Base-by-base conservation (phyloP, 2,113 vertebrate genomes). In the Melanotaenia duboulayi region DNA sequence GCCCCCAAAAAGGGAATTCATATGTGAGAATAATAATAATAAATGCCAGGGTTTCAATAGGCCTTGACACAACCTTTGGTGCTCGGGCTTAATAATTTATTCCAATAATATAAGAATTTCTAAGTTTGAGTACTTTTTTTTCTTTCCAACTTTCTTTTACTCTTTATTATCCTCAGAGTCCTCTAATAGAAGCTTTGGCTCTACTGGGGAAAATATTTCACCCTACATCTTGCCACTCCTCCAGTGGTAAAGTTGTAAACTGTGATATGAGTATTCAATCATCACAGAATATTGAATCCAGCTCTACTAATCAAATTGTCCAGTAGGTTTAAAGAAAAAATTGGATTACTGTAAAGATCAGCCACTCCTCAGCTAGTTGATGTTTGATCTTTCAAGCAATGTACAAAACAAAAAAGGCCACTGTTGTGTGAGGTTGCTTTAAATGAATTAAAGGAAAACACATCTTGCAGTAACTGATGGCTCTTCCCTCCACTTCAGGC, bases 381-480 rank as follows among this genome's bases (percentile, higher is more conserved):
- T 44, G 3, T 28, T 25, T 6, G 14, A 46, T 46, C 16, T 19
- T 19, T 25, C 19, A 59, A 25, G 14, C 13, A 24, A 23, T 22
- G 58, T 42, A 16, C 3, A 22, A 7, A n/a, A n/a, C n/a, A 8
- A 60, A 60, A 60, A 20, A 9, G 6, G 13, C 14, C 22, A 37
- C 5, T 57, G 16, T 20, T 16, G 57, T 59, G 20, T 8, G n/a
- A 35, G 25, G 24, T 19, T 17, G 16, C 55, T 35, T 35, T 35
- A 19, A n/a, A 57, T 35, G 9, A 19, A 35, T 32, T 39, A 39
- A n/a, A 13, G 35, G 25, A 62, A 78, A 71, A 28, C 54, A 63
- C 10, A 23, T n/a, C 39, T 78, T 6, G 28, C 12, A 48, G 37
- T 65, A 62, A 71, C 11, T 39, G 57, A 83, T 80, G 73, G 37